Base-by-base conservation (phyloP, 2,888 invertebrate genomes). In the Brachylomia viminalis region DNA sequence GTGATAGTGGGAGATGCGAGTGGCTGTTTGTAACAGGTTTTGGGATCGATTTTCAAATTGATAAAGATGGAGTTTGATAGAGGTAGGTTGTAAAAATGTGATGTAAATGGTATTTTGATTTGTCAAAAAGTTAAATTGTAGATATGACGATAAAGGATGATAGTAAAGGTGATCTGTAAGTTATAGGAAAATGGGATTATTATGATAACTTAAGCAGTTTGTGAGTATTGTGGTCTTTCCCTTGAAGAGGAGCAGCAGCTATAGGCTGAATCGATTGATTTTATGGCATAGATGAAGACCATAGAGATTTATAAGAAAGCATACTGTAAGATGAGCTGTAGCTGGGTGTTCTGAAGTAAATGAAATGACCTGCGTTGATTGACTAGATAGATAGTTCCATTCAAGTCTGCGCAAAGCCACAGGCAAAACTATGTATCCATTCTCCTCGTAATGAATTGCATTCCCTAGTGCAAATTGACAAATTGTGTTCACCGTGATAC, bases 401-500 rank as follows among this genome's bases (percentile, higher is more conserved):
- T 65, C 11, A 7, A 30, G 13, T 11, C 3, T 30, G 2, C 20
- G 42, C 13, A 17, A 33, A n/a, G 17, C 30, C 7, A 45, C 47
- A 70, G 10, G 17, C 42, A 59, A 42, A 56, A 30, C 13, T 20
- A 23, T 65, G 47, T 47, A 65, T 47, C 20, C 7, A 23, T 15
- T 49, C 15, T 23, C 15, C 15, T 30, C 20, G 2, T 30, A 65
- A 30, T 47, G 33, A 20, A 38, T 10, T 49, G 17, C 30, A 68
- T 62, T 33, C 58, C 45, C 33, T 52, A 2, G n/a, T 58, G 4
- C n/a, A 58, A 58, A 27, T 59, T 59, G 58, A 65, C 33, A 20
- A 72, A 65, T n/a, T 27, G 27, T 59, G 52, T 49, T 75, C 2
- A 33, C 5, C 38, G 33, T n/a, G 69, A 70, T 49, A 58, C 61